Conservation (phyloP, 2,888 invertebrate genomes). For the Mantis religiosa region DNA sequence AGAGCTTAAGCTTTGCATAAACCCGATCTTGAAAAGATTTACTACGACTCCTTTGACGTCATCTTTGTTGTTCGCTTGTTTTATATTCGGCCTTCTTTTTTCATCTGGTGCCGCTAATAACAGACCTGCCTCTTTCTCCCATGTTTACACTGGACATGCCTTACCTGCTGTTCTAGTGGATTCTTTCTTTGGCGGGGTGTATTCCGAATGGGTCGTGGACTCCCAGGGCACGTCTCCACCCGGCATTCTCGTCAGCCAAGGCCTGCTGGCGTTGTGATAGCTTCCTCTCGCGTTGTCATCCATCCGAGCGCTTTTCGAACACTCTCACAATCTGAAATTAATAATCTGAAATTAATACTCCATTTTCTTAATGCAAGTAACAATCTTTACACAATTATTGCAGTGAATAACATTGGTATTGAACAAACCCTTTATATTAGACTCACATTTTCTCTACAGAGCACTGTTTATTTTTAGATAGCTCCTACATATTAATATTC, state of each 20-base stretch:
- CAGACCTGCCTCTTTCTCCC: background rate
- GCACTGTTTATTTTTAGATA: too few relatives aligned
- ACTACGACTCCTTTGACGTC: background rate
- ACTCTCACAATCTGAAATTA: too few relatives aligned
- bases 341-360: too few relatives aligned
- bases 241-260: background rate
- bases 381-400: too few relatives aligned
- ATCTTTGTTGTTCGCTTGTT: background rate
- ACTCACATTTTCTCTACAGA: too few relatives aligned
- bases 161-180: background rate
- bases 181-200: background rate
- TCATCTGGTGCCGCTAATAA: background rate
- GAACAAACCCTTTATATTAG: too few relatives aligned
- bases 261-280: background rate
- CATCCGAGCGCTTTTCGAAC: too few relatives aligned
- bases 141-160: background rate
- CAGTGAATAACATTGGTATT: too few relatives aligned
- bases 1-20: too few relatives aligned
- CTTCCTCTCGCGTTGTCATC: too few relatives aligned
- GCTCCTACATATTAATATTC: too few relatives aligned
- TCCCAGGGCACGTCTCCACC: background rate
- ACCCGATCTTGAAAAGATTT: background rate
- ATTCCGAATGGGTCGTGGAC: background rate
- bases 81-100: background rate
- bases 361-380: too few relatives aligned